Percentiles rank a stretch among this genome's conserved stretches.
Conservation (phyloP, 2,888 invertebrate genomes). For the Caenorhabditis sinica region DNA sequence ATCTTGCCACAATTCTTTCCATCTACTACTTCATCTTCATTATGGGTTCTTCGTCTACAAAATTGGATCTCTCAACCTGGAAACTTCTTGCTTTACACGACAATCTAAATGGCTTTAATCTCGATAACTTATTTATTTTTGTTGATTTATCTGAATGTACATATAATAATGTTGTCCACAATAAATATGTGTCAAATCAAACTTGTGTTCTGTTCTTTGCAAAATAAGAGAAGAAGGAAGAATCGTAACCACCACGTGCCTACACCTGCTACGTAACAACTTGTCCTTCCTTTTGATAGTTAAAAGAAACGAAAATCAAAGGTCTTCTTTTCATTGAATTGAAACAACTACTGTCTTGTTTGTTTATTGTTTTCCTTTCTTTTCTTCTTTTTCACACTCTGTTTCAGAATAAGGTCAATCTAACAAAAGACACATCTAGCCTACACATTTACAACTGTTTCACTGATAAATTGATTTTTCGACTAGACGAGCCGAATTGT, state of each 20-base stretch:
- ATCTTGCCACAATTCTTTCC: conserved; percentile 10
- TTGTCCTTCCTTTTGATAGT: conserved; percentile 29
- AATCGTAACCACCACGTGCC: conserved; percentile 44
- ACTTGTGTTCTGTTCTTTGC: conserved; percentile 25
- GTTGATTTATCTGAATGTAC: conserved; percentile 10
- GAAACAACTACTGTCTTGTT: conserved; percentile 21
- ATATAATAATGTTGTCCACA: conserved; percentile 1
- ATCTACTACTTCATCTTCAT: neutral
- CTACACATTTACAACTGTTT: neutral
- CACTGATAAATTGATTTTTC: conserved; percentile 11
- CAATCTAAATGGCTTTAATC: conserved; percentile 13
- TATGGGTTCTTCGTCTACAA: conserved; percentile 24
- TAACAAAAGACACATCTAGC: neutral
- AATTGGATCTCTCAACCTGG: conserved; percentile 16
- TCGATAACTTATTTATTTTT: conserved; percentile 14
- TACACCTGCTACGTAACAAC: conserved; percentile 21
- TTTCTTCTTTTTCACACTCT: neutral
- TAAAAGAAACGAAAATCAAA: conserved; percentile 45
- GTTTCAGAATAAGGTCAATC: no score
- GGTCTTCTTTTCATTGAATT: conserved; percentile 21
- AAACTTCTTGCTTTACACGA: conserved; percentile 34
- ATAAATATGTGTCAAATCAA: conserved; percentile 1
- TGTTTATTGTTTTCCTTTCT: conserved; percentile 29
- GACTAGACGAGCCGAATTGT: conserved; percentile 37
- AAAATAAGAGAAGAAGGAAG: conserved; percentile 12